A percentile compares a stretch with the other conserved stretches of the same genome.
Conservation (phyloP, 2,888 invertebrate genomes). For the Tetropium fuscum region DNA sequence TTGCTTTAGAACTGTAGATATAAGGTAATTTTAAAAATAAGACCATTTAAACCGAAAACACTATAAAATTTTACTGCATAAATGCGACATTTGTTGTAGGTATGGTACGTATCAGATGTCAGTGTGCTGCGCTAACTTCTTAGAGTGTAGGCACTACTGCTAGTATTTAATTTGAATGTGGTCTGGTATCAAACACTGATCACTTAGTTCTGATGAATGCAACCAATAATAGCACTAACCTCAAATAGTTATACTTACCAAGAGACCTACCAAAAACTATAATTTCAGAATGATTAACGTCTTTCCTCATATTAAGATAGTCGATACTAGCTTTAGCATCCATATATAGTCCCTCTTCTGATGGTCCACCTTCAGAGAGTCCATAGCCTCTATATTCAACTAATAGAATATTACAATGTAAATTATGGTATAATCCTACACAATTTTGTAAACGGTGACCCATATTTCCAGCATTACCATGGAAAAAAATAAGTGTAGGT, state of each 20-base stretch:
- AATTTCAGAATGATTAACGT: slow-evolving; percentile 87
- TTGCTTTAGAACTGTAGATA: too few relatives aligned
- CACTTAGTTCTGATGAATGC: too few relatives aligned
- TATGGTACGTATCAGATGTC: too few relatives aligned
- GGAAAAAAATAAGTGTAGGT: slow-evolving; percentile 90
- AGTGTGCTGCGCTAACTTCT: too few relatives aligned
- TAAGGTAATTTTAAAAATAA: too few relatives aligned
- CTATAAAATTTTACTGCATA: too few relatives aligned
- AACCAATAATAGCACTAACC: too few relatives aligned
- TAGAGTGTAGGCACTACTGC: too few relatives aligned
- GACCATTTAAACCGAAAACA: too few relatives aligned
- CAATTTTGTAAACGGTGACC: slow-evolving; percentile 86
- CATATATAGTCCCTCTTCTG: slow-evolving; percentile 86
- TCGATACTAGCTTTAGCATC: slow-evolving; percentile 92
- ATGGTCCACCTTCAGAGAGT: slow-evolving; percentile 87
- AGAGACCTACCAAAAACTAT: slow-evolving; percentile 91
- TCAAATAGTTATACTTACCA: slow-evolving; percentile 66
- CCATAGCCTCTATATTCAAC: slow-evolving; percentile 98
- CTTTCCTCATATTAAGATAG: slow-evolving; percentile 83
- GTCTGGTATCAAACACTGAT: too few relatives aligned
- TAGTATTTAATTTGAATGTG: too few relatives aligned
- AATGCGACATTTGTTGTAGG: too few relatives aligned
- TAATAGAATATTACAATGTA: slow-evolving; percentile 89
- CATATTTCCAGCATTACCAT: slow-evolving; percentile 98
- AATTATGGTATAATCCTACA: slow-evolving; percentile 84